Evolutionary conservation across 2,888 invertebrate species (phyloP).

Genomic region (Tiphia femorata): DNA sequence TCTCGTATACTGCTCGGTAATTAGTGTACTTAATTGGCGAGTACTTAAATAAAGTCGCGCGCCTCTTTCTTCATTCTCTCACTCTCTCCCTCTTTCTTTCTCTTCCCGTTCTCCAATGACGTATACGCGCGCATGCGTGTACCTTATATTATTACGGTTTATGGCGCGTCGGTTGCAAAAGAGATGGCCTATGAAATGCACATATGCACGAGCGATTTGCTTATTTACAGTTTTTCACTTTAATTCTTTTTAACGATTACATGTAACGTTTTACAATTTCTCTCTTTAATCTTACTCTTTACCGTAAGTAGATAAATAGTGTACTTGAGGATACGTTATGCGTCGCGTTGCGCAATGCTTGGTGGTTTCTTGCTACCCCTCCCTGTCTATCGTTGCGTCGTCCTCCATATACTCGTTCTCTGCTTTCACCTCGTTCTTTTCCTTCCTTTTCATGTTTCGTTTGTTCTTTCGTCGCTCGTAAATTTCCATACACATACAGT

Average conservation of each 20-base stretch:
- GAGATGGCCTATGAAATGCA: conserved; percentile 42
- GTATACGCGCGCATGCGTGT: not conserved
- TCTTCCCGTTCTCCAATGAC: not conserved
- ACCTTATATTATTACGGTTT: not conserved
- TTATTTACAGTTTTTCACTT: conserved; percentile 34
- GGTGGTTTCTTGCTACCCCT: not conserved
- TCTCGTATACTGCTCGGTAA: not conserved
- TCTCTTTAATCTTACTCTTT: not conserved
- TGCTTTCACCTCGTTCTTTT: not conserved
- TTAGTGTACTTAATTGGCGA: conserved; percentile 13
- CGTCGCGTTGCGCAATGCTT: not conserved
- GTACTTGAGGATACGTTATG: not conserved
- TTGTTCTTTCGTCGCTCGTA: not conserved
- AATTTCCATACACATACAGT: too few relatives aligned
- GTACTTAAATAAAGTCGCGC: not conserved
- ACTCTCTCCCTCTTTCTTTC: not conserved
- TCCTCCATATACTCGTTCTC: conserved; percentile 17
- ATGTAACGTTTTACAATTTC: not conserved
- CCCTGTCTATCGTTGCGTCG: not conserved
- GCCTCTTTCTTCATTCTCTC: not conserved
- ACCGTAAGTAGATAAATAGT: not conserved
- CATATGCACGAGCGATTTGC: conserved; percentile 32
- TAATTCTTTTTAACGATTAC: not conserved
- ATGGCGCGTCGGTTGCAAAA: conserved; percentile 39
- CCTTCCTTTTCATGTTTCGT: not conserved